Base-by-base conservation (phyloP, 2,113 vertebrate genomes). In the Leucoraja erinaceus region DNA sequence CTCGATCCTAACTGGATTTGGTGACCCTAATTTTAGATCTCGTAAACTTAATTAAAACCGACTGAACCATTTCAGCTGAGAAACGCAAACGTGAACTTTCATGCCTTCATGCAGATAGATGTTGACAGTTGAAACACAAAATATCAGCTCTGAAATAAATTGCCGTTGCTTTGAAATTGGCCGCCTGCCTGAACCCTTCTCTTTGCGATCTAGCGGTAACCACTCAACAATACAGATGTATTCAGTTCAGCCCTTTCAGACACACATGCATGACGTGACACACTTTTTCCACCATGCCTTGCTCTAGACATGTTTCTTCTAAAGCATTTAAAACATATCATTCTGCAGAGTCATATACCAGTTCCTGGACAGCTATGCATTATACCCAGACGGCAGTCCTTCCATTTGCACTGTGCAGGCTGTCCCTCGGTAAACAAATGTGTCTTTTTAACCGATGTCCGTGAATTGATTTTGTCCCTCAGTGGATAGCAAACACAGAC, bases 21-120 rank as follows among this genome's bases (percentile, higher is more conserved):
- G 33, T 72, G 66, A 72, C 68, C 38, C 90, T 91, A 91, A 91
- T 91, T 91, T 91, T 91, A 91, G 63, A 74, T 72, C 54, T 72
- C 20, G 33, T 18, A 38, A 91, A 74, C 20, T 25, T 54, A 91
- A 91, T 91, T 91, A 72, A 22, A 16, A 54, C 9, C 25, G 90
- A 91, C 33, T 72, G 66, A 25, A 47, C 66, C 88, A 91, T 25
- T 68, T 68, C 61, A 47, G 63, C 88, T 38, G 33, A 91, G 72
- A 54, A 72, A 70, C 11, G 38, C 2, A 72, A 74, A 72, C 28
- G 33, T 91, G 90, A 91, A 91, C 68, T 91, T 2, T 25, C 33
- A 12, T 25, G 20, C 14, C 90, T 74, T 91, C 68, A 91, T 66
- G 68, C 66, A 28, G 22, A 28, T 54, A 25, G 90, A 91, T n/a